phyloP scores from a whole-genome alignment of 2,888 invertebrate genomes.

The Priocnemis perturbator region DNA sequence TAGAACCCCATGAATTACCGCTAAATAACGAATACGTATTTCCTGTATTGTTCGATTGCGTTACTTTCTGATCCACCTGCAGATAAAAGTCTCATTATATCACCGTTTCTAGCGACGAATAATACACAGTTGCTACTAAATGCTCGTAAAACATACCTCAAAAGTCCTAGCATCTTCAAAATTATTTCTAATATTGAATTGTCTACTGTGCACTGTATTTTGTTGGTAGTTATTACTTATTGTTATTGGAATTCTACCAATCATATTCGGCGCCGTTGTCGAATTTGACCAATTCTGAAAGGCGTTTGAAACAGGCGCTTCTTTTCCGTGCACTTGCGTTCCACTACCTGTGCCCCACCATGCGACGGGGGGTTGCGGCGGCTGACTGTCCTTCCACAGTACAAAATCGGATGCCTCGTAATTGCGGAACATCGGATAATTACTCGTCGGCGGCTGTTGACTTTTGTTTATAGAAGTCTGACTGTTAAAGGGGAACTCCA shows the following conservation, averaged over 20 bases:
- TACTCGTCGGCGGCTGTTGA: conserved; percentile 50
- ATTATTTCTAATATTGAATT: conserved; percentile 56
- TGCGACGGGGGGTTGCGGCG: conserved; percentile 62
- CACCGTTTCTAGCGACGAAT: background rate
- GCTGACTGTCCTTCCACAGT: conserved; percentile 67
- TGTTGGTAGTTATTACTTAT: conserved; percentile 62
- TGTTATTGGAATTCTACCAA: conserved; percentile 54
- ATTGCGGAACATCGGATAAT: conserved; percentile 60
- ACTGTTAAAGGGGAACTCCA: conserved; percentile 60
- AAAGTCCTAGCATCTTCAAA: conserved; percentile 61
- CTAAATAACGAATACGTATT: conserved; percentile 80
- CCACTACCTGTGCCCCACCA: conserved; percentile 63
- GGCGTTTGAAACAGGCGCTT: conserved; percentile 51
- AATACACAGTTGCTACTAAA: background rate
- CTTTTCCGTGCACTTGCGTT: conserved; percentile 55
- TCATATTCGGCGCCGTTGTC: conserved; percentile 47
- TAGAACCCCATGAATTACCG: conserved; percentile 67
- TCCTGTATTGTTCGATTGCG: conserved; percentile 67
- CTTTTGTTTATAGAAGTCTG: conserved; percentile 43
- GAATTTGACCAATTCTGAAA: conserved; percentile 67
- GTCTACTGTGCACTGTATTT: conserved; percentile 51
- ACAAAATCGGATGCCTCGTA: conserved; percentile 65
- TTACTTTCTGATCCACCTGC: conserved; percentile 73
- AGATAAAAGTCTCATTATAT: conserved; percentile 10
- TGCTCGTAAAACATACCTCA: conserved; percentile 49